Conservation (phyloP, 37 sponge, comb jelly and placozoan species). For the Axinella damicornis region DNA sequence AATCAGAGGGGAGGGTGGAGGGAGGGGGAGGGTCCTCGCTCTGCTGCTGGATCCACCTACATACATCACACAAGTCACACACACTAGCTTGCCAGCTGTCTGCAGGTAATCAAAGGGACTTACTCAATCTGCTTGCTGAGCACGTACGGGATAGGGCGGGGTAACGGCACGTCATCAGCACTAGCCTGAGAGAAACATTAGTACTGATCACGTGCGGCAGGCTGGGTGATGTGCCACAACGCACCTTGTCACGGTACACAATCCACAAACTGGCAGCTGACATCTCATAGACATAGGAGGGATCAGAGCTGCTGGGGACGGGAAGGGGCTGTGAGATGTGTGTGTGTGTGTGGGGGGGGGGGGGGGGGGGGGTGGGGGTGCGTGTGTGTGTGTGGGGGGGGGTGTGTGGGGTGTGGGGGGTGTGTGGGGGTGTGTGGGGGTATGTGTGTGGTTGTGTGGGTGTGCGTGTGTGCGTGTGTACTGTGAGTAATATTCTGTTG, state of each 20-base stretch:
- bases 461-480: too few species aligned
- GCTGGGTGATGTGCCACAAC: too few species aligned
- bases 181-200: not conserved
- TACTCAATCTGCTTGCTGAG: conserved; percentile 71
- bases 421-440: too few species aligned
- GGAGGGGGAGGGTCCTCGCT: conserved; percentile 20
- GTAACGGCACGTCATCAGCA: conserved; percentile 22
- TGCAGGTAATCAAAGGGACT: not conserved
- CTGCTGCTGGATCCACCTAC: conserved; percentile 49
- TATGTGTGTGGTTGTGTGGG: too few species aligned
- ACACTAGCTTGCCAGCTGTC: not conserved
- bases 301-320: conserved; percentile 38
- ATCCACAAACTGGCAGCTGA: conserved; percentile 70
- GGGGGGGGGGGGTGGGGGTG: too few species aligned
- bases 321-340: conserved; percentile 73
- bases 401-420: too few species aligned
- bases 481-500: too few species aligned
- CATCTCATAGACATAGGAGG: conserved; percentile 40
- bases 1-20: conserved; percentile 4
- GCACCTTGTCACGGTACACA: conserved; percentile 64
- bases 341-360: too few species aligned
- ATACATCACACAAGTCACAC: not conserved
- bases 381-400: too few species aligned
- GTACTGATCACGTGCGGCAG: not conserved
- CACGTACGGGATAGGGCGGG: conserved; percentile 54